Evolutionary conservation across 2,113 vertebrate species (phyloP).

Genomic region (Antechinus stuartii): DNA sequence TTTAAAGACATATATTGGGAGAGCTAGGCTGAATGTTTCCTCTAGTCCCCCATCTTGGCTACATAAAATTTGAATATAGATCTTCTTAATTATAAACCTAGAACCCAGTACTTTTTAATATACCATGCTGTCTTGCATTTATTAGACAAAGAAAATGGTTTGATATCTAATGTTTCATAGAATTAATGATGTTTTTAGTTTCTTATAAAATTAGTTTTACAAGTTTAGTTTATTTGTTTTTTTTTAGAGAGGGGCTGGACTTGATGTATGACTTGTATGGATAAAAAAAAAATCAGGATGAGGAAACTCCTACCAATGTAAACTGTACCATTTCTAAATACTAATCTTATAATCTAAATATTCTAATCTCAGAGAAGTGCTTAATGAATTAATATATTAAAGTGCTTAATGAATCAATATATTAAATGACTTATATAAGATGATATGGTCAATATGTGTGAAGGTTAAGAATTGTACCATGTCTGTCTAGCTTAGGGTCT

Average conservation of each 20-base stretch:
- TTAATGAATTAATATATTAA: background rate
- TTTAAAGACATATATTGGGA: background rate
- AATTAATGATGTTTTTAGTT: background rate
- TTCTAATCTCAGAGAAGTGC: background rate
- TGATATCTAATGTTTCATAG: background rate
- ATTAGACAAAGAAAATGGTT: background rate
- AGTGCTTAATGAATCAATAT: background rate
- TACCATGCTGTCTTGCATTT: background rate
- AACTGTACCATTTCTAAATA: background rate
- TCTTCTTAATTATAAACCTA: background rate
- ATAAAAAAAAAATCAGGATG: background rate
- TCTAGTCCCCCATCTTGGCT: background rate
- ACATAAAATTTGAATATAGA: background rate
- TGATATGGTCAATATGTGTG: background rate
- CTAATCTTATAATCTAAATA: no score
- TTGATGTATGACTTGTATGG: background rate
- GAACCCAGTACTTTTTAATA: background rate
- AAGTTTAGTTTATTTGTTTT: no score
- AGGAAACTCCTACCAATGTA: background rate
- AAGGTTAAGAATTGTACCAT: background rate
- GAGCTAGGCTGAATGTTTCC: background rate
- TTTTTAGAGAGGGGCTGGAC: no score
- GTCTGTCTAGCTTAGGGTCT: background rate
- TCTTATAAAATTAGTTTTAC: background rate
- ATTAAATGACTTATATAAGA: background rate